phyloP scores from a whole-genome alignment of 30 jellyfish, hydroid and myxozoan genomes.

The Aurelia aurita complex sp. Pacific region DNA sequence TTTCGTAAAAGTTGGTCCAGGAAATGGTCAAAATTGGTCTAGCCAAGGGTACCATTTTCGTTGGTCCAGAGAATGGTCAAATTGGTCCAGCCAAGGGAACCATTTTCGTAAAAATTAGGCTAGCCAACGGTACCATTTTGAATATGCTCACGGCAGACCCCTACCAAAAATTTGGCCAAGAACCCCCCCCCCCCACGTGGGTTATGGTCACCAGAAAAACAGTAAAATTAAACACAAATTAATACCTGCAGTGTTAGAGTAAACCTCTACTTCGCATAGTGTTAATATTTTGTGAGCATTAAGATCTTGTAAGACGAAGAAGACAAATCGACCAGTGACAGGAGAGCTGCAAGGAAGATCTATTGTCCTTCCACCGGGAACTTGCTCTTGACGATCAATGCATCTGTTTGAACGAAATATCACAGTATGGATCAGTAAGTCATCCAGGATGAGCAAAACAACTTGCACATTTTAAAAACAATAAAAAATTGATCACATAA shows the following conservation, averaged over 20 bases:
- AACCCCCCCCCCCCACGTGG: too few relatives aligned
- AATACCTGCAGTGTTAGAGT: not conserved
- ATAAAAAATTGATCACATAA: too few relatives aligned
- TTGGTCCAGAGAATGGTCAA: too few relatives aligned
- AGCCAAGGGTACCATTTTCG: too few relatives aligned
- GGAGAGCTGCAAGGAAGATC: constrained; percentile 9
- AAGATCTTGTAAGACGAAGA: not conserved
- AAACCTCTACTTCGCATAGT: constrained; percentile 11
- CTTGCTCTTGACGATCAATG: not conserved
- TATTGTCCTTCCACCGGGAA: not conserved
- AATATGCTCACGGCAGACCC: too few relatives aligned
- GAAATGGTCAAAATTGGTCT: too few relatives aligned
- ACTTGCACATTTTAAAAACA: too few relatives aligned
- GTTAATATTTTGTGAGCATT: not conserved
- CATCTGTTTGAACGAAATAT: not conserved
- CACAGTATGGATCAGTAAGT: not conserved
- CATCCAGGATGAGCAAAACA: not conserved
- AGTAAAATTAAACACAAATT: not conserved
- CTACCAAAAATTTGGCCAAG: too few relatives aligned
- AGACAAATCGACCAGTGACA: constrained; percentile 4
- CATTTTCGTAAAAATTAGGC: too few relatives aligned
- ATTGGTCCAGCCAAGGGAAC: too few relatives aligned
- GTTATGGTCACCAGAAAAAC: not conserved
- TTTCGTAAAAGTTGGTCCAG: too few relatives aligned
- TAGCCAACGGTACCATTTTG: too few relatives aligned